phyloP scores from a whole-genome alignment of 2,888 invertebrate genomes.

The Drosophila neotestacea region DNA sequence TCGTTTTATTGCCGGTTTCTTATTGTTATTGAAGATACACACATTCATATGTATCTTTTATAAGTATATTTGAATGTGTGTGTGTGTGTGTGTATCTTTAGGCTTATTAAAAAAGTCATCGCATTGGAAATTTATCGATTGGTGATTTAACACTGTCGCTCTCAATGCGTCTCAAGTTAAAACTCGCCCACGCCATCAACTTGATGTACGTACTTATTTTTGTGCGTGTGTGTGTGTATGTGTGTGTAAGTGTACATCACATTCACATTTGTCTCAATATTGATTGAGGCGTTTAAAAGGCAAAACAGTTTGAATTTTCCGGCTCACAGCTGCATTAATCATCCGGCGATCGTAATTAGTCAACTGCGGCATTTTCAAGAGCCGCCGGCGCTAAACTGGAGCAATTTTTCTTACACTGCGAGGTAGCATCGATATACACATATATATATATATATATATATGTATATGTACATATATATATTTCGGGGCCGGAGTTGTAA shows the following conservation, averaged over 20 bases:
- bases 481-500: slow-evolving; percentile 63
- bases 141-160: slow-evolving; percentile 59
- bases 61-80: background rate
- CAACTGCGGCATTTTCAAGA: slow-evolving; percentile 63
- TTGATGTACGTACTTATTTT: slow-evolving; percentile 2
- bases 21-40: slow-evolving; percentile 43
- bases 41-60: background rate
- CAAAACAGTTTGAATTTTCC: slow-evolving; percentile 59
- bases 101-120: slow-evolving; percentile 28
- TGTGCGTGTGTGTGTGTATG: background rate
- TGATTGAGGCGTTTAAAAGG: slow-evolving; percentile 70
- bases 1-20: slow-evolving; percentile 48
- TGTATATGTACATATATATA: slow-evolving; percentile 4
- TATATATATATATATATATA: slow-evolving; percentile 1
- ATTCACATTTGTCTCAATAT: slow-evolving; percentile 39
- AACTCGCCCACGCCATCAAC: slow-evolving; percentile 38
- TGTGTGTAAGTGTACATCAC: background rate
- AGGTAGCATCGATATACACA: background rate
- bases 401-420: slow-evolving; percentile 75
- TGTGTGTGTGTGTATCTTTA: slow-evolving; percentile 6
- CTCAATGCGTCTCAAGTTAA: slow-evolving; percentile 11
- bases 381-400: slow-evolving; percentile 73
- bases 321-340: slow-evolving; percentile 76
- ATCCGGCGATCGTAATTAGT: slow-evolving; percentile 79
- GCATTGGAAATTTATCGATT: slow-evolving; percentile 57